Evolutionary conservation across 2,888 invertebrate genomes (phyloP).

Genomic region (Rhabditoides inermis): DNA sequence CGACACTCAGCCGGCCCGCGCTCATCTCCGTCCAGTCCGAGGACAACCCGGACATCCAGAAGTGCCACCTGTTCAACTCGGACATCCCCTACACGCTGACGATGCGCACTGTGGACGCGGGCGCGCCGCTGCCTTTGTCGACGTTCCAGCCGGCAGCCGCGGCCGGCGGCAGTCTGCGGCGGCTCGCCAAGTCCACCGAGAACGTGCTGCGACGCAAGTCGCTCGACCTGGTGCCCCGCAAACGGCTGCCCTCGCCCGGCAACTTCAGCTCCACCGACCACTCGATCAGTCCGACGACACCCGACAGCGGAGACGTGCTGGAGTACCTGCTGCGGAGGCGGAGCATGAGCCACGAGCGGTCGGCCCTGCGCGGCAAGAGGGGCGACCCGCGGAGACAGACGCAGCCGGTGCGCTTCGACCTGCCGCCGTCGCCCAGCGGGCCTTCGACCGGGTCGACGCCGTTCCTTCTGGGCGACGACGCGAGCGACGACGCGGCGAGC

Average conservation of each 20-base stretch:
- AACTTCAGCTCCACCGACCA: conserved; percentile 51
- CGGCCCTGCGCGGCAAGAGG: conserved; percentile 27
- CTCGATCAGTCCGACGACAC: conserved; percentile 45
- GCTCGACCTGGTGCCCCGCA: conserved; percentile 44
- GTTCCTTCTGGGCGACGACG: conserved; percentile 30
- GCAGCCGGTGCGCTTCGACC: conserved; percentile 47
- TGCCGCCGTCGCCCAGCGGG: conserved; percentile 18
- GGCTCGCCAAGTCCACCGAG: conserved; percentile 19
- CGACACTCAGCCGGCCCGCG: conserved; percentile 24
- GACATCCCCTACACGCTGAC: conserved; percentile 52
- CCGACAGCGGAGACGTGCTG: conserved; percentile 41
- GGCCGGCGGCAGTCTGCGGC: conserved; percentile 7
- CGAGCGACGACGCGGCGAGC: conserved; percentile 31
- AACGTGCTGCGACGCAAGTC: conserved; percentile 31
- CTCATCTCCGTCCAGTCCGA: conserved; percentile 48
- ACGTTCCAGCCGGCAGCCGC: conserved; percentile 23
- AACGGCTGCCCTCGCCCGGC: conserved; percentile 48
- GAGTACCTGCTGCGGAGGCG: conserved; percentile 43
- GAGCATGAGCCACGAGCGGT: conserved; percentile 37
- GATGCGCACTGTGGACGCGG: conserved; percentile 42
- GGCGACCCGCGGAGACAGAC: conserved; percentile 53
- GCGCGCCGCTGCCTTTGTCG: conserved; percentile 13
- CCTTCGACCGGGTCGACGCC: conserved; percentile 28
- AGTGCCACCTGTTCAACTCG: conserved; percentile 36
- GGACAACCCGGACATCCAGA: conserved; percentile 45